Percentiles rank a stretch among this genome's conserved stretches.
phyloP scores from a whole-genome alignment of 2,113 vertebrate species.

The Halichoerus grypus region DNA sequence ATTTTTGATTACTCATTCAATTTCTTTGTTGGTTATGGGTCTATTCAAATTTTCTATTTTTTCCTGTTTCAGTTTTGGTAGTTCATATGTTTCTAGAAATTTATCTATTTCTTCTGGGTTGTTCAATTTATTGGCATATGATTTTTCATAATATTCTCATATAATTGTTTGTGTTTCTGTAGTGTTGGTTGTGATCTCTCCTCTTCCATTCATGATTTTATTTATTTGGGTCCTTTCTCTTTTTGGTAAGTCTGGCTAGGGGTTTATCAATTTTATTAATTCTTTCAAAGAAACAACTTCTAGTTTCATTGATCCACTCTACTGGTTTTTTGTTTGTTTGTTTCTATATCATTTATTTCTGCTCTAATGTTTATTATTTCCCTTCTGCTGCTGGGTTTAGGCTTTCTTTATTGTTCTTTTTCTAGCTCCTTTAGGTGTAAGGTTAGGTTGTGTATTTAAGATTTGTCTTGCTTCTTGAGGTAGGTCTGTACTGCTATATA shows the following conservation, averaged over 20 bases:
- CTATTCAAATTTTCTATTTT: background rate
- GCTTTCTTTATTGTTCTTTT: background rate
- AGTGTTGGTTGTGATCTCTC: background rate
- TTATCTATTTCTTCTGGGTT: background rate
- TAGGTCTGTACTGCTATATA: background rate
- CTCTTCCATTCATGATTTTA: background rate
- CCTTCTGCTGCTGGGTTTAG: background rate
- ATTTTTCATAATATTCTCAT: background rate
- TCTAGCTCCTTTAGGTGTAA: background rate
- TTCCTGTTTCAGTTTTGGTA: background rate
- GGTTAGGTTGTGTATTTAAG: background rate
- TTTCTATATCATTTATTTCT: background rate
- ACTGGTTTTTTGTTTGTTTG: background rate
- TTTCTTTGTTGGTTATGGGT: background rate
- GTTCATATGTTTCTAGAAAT: background rate
- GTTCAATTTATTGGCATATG: background rate
- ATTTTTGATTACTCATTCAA: background rate
- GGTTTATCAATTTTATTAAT: background rate
- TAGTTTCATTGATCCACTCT: background rate
- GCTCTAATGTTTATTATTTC: background rate
- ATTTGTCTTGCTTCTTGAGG: background rate
- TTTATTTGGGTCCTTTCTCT: background rate
- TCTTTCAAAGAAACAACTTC: background rate
- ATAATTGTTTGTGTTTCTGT: background rate
- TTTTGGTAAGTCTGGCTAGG: background rate